phyloP scores from a whole-genome alignment of 2,888 invertebrate genomes.

The Scaptomyza caliginosa region DNA sequence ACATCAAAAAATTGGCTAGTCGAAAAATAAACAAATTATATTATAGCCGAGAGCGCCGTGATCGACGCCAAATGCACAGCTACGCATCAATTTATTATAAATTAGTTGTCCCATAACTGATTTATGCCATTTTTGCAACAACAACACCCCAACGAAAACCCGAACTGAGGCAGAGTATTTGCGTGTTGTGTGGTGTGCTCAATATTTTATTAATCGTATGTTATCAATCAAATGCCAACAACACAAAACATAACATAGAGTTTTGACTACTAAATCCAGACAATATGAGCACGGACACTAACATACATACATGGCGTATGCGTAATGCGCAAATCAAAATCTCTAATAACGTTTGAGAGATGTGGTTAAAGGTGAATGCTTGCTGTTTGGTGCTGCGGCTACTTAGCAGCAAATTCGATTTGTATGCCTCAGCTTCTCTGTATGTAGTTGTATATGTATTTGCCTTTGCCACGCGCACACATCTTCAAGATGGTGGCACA shows the following conservation, averaged over 20 bases:
- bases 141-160: no score
- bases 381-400: constrained; percentile 49
- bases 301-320: constrained; percentile 59
- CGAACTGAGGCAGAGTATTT: constrained; percentile 49
- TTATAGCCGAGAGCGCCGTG: constrained; percentile 16
- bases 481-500: constrained; percentile 66
- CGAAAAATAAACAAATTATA: constrained; percentile 68
- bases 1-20: constrained; percentile 29
- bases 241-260: constrained; percentile 39
- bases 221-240: constrained; percentile 77
- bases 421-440: constrained; percentile 61
- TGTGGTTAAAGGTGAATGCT: neutral
- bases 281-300: neutral
- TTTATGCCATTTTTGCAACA: constrained; percentile 71
- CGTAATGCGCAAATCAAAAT: constrained; percentile 80
- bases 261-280: neutral
- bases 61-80: neutral
- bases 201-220: constrained; percentile 80
- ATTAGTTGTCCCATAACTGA: constrained; percentile 61
- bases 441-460: constrained; percentile 45
- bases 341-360: constrained; percentile 58
- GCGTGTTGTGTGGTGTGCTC: constrained; percentile 33
- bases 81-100: constrained; percentile 71
- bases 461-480: constrained; percentile 74
- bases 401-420: constrained; percentile 78